A percentile compares a stretch with the other conserved stretches of the same genome.
phyloP scores from a whole-genome alignment of 2,797 vertebrate species.

The Danio albolineatus region DNA sequence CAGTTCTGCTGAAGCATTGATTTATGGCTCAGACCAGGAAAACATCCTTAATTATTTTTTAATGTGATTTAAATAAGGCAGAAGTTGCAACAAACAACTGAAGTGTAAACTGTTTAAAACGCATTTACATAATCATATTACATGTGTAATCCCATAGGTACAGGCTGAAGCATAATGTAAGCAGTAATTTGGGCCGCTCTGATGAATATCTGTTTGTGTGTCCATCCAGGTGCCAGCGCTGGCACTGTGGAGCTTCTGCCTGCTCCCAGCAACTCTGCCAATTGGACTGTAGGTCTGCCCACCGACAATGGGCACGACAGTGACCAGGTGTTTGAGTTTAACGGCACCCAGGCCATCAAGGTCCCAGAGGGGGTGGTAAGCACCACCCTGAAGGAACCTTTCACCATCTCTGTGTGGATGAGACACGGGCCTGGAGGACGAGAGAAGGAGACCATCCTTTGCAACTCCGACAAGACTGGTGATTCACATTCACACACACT shows the following conservation, averaged over 20 bases:
- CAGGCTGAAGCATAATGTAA: neutral
- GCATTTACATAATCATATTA: conserved; percentile 27
- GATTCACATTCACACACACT: conserved; percentile 8
- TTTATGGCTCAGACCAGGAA: no score
- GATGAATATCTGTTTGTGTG: conserved; percentile 8
- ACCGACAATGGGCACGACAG: conserved; percentile 97
- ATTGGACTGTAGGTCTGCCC: conserved; percentile 93
- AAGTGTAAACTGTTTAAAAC: neutral
- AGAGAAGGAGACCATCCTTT: conserved; percentile 95
- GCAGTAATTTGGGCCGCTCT: neutral
- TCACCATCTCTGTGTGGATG: conserved; percentile 97
- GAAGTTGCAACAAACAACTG: neutral
- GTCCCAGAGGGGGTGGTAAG: conserved; percentile 88
- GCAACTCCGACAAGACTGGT: conserved; percentile 98
- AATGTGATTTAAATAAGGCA: no score
- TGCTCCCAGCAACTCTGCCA: conserved; percentile 85
- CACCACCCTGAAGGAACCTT: conserved; percentile 88
- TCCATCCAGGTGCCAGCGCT: conserved; percentile 82
- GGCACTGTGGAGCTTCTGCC: conserved; percentile 93
- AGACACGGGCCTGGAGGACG: conserved; percentile 89
- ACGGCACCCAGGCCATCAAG: conserved; percentile 94
- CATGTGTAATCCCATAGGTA: conserved; percentile 5
- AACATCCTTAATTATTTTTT: no score
- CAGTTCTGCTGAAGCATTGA: no score
- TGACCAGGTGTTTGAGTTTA: conserved; percentile 98